These are phyloP conservation scores for Labeo calbasu DNA, from an alignment of 2,797 vertebrate species.

Conservation along the genomic window DNA sequence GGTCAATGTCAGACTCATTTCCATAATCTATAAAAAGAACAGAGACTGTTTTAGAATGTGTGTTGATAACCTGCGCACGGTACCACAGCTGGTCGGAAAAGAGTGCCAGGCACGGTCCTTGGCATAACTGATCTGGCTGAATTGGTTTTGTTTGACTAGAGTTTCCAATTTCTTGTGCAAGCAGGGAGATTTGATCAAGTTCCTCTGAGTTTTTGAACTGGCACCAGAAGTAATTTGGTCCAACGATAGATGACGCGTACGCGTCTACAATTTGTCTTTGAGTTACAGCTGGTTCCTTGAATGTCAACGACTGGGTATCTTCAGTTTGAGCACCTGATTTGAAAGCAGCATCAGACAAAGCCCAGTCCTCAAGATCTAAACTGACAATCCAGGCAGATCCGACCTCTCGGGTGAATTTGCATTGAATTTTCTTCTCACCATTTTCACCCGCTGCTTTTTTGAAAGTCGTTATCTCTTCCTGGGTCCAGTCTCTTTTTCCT, in stretches of 20 bases:
- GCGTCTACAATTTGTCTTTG: slow-evolving; percentile 69
- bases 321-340: slow-evolving; percentile 34
- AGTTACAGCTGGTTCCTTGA: slow-evolving; percentile 48
- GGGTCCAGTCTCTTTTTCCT: slow-evolving; percentile 50
- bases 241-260: slow-evolving; percentile 70
- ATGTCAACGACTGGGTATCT: background rate
- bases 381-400: slow-evolving; percentile 74
- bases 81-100: slow-evolving; percentile 77
- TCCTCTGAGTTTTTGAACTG: slow-evolving; percentile 68
- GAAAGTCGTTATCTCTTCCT: slow-evolving; percentile 70
- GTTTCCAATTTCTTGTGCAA: slow-evolving; percentile 71
- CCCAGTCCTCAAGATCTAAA: slow-evolving; percentile 71
- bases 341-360: slow-evolving; percentile 56
- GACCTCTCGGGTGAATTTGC: slow-evolving; percentile 77
- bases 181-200: slow-evolving; percentile 69
- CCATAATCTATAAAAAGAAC: slow-evolving; percentile 82
- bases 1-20: slow-evolving; percentile 68
- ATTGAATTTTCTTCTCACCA: slow-evolving; percentile 67
- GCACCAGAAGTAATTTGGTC: slow-evolving; percentile 84
- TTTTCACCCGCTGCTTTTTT: slow-evolving; percentile 70
- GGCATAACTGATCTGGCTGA: slow-evolving; percentile 53
- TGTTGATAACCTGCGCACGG: slow-evolving; percentile 72
- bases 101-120: slow-evolving; percentile 74
- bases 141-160: slow-evolving; percentile 34
- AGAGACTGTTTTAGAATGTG: slow-evolving; percentile 53